Percentiles rank a stretch among this genome's conserved stretches.
phyloP scores from a whole-genome alignment of 2,888 invertebrate genomes.

The Geotrupes spiniger region DNA sequence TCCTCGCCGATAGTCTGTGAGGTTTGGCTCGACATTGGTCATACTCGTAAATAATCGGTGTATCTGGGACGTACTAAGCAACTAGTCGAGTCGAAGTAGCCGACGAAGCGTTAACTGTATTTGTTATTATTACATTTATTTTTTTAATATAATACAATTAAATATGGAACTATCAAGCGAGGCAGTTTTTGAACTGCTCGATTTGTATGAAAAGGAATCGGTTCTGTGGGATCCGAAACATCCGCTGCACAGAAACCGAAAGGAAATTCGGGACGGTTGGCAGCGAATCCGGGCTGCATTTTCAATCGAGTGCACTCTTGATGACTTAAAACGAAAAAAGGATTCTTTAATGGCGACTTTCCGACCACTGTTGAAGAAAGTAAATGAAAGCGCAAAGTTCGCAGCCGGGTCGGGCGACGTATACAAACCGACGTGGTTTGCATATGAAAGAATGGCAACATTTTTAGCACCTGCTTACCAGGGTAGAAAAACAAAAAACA shows the following conservation, averaged over 20 bases:
- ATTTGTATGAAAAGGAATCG: conserved; percentile 39
- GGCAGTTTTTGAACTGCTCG: too few species aligned
- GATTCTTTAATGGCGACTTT: conserved; percentile 53
- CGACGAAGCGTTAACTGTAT: too few species aligned
- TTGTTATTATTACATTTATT: too few species aligned
- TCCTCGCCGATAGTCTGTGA: too few species aligned
- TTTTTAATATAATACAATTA: too few species aligned
- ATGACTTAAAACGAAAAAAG: conserved; percentile 50
- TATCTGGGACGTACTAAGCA: too few species aligned
- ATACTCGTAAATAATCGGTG: too few species aligned
- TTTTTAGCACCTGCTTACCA: conserved; percentile 12
- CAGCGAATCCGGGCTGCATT: conserved; percentile 47
- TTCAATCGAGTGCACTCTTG: conserved; percentile 44
- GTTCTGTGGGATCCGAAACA: conserved; percentile 52
- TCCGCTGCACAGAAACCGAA: conserved; percentile 46
- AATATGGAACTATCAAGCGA: too few species aligned
- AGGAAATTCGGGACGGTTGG: conserved; percentile 49
- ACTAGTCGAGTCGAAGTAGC: too few species aligned
- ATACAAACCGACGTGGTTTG: conserved; percentile 25
- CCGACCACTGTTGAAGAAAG: conserved; percentile 47
- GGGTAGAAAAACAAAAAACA: too few species aligned
- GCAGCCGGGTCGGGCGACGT: conserved; percentile 8
- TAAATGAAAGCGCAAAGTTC: conserved; percentile 21
- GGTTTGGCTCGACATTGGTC: too few species aligned
- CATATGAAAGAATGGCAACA: conserved; percentile 23